Percentiles rank a stretch among this genome's conserved stretches.
Evolutionary conservation across 2,888 invertebrate species (phyloP).

Genomic region (Diplolepis rosae): DNA sequence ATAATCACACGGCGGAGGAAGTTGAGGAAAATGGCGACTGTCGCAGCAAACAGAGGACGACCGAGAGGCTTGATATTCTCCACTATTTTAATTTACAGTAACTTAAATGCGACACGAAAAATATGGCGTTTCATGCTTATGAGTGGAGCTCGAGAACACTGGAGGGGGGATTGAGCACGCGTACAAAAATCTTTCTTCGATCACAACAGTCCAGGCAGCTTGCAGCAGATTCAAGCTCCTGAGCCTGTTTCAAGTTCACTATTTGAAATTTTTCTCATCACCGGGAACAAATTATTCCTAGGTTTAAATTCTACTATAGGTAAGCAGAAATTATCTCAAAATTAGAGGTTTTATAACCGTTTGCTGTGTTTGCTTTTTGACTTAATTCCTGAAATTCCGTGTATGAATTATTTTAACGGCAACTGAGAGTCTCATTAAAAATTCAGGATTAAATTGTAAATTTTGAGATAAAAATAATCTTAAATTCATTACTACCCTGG

Average conservation of each 20-base stretch:
- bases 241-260: neutral
- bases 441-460: neutral
- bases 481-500: too few relatives aligned
- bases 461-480: neutral
- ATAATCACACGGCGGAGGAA: neutral
- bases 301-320: neutral
- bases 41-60: conserved; percentile 6
- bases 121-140: neutral
- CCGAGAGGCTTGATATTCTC: conserved; percentile 8
- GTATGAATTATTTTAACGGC: neutral
- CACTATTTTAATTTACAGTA: neutral
- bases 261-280: neutral
- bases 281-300: neutral
- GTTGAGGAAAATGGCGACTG: conserved; percentile 8
- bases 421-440: neutral
- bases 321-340: neutral
- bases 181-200: neutral
- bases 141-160: neutral
- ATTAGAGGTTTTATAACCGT: neutral
- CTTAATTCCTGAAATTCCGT: neutral
- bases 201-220: neutral
- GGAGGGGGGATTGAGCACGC: neutral
- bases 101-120: conserved; percentile 11
- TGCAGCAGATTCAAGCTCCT: neutral
- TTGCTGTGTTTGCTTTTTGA: neutral